These are phyloP conservation scores for Synodontis membranacea DNA, from an alignment of 2,113 vertebrate species.

Conservation along the genomic window DNA sequence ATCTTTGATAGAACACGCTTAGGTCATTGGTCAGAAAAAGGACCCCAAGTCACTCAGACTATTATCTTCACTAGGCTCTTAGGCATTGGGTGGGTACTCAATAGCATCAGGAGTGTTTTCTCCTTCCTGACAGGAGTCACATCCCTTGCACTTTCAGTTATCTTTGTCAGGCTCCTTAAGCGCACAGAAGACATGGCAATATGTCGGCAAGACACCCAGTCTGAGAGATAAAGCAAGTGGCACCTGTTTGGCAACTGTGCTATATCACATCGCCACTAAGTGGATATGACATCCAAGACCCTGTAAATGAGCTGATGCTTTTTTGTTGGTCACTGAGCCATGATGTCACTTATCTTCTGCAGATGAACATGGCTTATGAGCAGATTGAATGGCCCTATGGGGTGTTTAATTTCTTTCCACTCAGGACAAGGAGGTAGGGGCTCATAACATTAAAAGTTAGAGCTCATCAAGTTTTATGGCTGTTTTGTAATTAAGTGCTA, in stretches of 20 bases:
- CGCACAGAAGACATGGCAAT: conserved; percentile 25
- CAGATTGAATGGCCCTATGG: conserved; percentile 19
- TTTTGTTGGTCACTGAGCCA: conserved; percentile 59
- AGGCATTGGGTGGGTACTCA: background rate
- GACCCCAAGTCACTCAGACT: background rate
- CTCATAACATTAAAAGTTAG: background rate
- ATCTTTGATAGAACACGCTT: background rate
- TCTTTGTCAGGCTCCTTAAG: conserved; percentile 23
- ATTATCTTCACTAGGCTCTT: background rate
- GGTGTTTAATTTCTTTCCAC: conserved; percentile 28
- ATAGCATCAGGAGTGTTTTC: background rate
- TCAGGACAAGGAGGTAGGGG: background rate
- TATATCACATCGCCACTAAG: conserved; percentile 55
- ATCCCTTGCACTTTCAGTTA: conserved; percentile 20
- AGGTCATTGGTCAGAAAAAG: background rate
- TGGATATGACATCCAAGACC: conserved; percentile 52
- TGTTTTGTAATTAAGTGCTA: background rate
- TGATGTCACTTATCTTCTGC: conserved; percentile 44
- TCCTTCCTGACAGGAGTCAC: background rate
- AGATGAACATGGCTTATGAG: conserved; percentile 50
- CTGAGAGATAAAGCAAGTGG: conserved; percentile 19
- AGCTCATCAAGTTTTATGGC: conserved; percentile 11
- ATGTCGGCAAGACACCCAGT: background rate
- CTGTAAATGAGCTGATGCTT: conserved; percentile 59
- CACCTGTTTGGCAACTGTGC: conserved; percentile 40